A percentile compares a stretch with the other conserved stretches of the same genome.
Conservation (phyloP, 92 coral and sea anemone species). For the Galaxea fascicularis region DNA sequence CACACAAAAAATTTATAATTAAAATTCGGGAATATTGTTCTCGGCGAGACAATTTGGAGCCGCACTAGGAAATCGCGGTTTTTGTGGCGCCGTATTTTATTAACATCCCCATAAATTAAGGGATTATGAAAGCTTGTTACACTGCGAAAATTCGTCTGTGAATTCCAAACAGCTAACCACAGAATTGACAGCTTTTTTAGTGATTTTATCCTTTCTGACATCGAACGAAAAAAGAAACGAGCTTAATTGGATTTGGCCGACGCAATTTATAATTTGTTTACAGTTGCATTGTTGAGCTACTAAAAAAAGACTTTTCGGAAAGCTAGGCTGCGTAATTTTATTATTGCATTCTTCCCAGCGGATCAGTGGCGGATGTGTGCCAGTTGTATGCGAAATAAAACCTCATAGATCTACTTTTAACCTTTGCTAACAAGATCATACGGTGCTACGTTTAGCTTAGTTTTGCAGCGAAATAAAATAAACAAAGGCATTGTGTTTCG, state of each 20-base stretch:
- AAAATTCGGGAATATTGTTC: neutral
- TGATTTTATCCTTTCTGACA: neutral
- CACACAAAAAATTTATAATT: neutral
- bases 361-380: neutral
- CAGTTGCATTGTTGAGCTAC: neutral
- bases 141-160: slow-evolving; percentile 20
- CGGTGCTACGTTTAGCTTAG: neutral
- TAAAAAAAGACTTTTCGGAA: neutral
- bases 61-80: slow-evolving; percentile 7
- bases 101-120: neutral
- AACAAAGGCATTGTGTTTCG: neutral
- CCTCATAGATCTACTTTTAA: neutral
- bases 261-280: neutral
- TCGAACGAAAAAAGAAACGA: neutral
- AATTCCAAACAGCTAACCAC: slow-evolving; percentile 19
- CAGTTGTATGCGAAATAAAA: neutral
- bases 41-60: slow-evolving; percentile 24
- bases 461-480: slow-evolving; percentile 21
- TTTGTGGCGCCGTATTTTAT: slow-evolving; percentile 19
- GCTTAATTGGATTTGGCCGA: slow-evolving; percentile 13
- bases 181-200: neutral
- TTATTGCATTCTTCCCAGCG: neutral
- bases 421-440: slow-evolving; percentile 10
- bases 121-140: neutral
- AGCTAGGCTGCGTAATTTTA: neutral